These are phyloP conservation scores for Dasypus novemcinctus DNA, from an alignment of 2,113 vertebrate genomes.

Conservation along the genomic window DNA sequence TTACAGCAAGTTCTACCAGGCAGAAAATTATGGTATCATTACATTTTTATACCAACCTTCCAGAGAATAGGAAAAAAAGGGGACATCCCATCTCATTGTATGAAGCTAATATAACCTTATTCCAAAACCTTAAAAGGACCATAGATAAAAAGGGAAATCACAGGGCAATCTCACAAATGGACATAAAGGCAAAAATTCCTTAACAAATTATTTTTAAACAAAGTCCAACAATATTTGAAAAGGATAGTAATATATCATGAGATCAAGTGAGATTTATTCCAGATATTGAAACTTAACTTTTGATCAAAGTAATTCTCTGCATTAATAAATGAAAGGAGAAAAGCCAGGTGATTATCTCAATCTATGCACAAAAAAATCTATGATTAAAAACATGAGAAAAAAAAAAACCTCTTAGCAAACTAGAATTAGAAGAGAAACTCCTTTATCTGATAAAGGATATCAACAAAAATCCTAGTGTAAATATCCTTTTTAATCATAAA, in stretches of 20 bases:
- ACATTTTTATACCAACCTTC: not conserved
- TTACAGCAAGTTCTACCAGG: not conserved
- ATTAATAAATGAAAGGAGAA: no score
- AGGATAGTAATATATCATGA: not conserved
- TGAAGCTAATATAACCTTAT: not conserved
- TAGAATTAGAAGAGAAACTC: not conserved
- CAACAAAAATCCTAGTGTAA: not conserved
- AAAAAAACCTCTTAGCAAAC: not conserved
- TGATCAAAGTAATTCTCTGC: not conserved
- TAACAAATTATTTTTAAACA: not conserved
- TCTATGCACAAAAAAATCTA: no score
- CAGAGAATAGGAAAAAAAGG: not conserved
- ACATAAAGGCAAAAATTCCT: not conserved
- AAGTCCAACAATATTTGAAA: not conserved
- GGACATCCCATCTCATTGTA: not conserved
- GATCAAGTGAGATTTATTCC: not conserved
- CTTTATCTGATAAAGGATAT: not conserved
- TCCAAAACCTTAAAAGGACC: constrained; percentile 8
- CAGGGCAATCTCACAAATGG: not conserved
- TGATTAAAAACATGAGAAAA: no score
- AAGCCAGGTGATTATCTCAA: no score
- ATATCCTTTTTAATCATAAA: not conserved
- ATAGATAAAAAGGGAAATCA: not conserved
- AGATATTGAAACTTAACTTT: not conserved
- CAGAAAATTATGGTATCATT: not conserved